phyloP scores from a whole-genome alignment of 2,888 invertebrate species.

The Ennomos quercinarius region DNA sequence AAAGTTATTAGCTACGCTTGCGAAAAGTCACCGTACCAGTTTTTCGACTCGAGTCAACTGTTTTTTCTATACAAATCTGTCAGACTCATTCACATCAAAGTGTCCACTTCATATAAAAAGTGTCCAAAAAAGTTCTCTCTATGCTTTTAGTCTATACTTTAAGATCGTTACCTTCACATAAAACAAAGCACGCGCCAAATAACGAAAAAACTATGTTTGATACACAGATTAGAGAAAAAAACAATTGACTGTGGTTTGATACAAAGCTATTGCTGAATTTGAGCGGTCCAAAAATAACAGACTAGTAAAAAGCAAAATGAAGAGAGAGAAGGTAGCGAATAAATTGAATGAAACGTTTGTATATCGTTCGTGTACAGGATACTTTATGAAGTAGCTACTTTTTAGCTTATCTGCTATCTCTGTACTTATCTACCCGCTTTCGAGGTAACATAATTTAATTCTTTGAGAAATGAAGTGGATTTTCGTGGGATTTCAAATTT shows the following conservation, averaged over 20 bases:
- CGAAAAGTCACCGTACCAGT: no score
- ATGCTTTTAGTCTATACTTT: no score
- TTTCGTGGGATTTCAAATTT: slow-evolving; percentile 58
- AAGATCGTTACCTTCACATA: not conserved
- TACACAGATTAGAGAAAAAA: no score
- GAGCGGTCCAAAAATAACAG: slow-evolving; percentile 29
- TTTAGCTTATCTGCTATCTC: slow-evolving; percentile 52
- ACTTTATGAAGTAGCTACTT: slow-evolving; percentile 51
- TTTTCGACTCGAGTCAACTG: no score
- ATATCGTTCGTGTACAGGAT: slow-evolving; percentile 40
- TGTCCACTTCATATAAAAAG: no score
- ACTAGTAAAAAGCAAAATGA: slow-evolving; percentile 37
- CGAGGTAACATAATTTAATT: slow-evolving; percentile 57
- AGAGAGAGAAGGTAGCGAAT: slow-evolving; percentile 35
- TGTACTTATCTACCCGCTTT: slow-evolving; percentile 50
- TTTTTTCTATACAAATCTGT: no score
- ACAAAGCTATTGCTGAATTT: slow-evolving; percentile 9
- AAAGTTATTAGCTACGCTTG: no score
- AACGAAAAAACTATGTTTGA: not conserved
- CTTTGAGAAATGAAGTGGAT: slow-evolving; percentile 54
- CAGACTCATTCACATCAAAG: no score
- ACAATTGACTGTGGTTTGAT: no score
- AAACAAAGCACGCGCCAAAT: not conserved
- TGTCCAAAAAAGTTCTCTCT: no score
- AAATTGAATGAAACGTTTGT: slow-evolving; percentile 44